A percentile compares a stretch with the other conserved stretches of the same genome.
Evolutionary conservation across 2,888 invertebrate genomes (phyloP).

Genomic region (Temnothorax rugatulus): DNA sequence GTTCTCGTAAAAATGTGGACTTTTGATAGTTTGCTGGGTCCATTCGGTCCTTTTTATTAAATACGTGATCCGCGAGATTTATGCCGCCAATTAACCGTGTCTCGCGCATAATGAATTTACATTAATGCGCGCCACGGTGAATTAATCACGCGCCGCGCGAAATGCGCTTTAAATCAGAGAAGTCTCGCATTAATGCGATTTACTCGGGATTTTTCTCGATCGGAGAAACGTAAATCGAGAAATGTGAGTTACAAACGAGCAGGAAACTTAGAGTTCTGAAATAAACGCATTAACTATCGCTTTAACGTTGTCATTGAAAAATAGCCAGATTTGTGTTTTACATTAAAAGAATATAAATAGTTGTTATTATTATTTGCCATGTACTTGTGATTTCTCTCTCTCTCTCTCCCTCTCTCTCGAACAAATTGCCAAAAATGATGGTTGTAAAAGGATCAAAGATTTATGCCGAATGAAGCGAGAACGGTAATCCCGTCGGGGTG

Average conservation of each 20-base stretch:
- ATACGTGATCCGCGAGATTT: conserved; percentile 65
- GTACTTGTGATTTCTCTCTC: background rate
- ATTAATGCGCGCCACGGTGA: conserved; percentile 69
- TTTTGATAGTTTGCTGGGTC: conserved; percentile 67
- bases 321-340: background rate
- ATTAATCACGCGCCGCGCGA: conserved; percentile 67
- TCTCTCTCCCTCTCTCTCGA: background rate
- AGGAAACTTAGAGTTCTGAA: background rate
- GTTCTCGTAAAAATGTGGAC: conserved; percentile 69
- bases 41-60: conserved; percentile 60
- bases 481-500: conserved; percentile 21
- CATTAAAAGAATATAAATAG: background rate
- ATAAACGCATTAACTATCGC: conserved; percentile 13
- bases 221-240: conserved; percentile 23
- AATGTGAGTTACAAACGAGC: conserved; percentile 33
- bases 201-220: conserved; percentile 34
- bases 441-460: conserved; percentile 26
- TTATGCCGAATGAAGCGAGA: conserved; percentile 16
- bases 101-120: conserved; percentile 75
- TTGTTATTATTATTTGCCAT: background rate
- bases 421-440: conserved; percentile 22
- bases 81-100: conserved; percentile 73
- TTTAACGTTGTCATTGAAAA: background rate
- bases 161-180: conserved; percentile 38
- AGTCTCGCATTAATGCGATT: conserved; percentile 50